These are phyloP conservation scores for Uria aalge DNA, from an alignment of 2,113 vertebrate genomes.

Conservation along the genomic window DNA sequence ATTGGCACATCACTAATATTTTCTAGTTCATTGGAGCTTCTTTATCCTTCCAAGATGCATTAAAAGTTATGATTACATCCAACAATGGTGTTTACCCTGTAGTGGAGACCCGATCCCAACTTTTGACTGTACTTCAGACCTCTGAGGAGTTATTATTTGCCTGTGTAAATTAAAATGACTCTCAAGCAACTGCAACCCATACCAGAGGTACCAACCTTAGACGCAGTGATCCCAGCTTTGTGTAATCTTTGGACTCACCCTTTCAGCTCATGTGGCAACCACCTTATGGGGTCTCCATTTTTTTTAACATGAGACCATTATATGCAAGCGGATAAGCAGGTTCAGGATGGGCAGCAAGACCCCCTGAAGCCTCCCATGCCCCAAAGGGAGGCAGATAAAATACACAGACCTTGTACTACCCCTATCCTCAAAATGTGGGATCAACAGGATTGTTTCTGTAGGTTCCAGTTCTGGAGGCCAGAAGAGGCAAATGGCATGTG, in stretches of 20 bases:
- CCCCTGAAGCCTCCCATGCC: not conserved
- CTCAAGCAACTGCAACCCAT: not conserved
- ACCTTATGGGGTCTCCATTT: not conserved
- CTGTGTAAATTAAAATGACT: not conserved
- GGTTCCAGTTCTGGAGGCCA: not conserved
- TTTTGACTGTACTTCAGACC: not conserved
- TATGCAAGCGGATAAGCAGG: not conserved
- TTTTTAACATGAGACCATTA: not conserved
- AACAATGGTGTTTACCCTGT: not conserved
- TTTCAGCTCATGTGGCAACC: not conserved
- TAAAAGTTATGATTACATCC: not conserved
- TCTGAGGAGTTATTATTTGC: not conserved
- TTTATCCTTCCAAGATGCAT: conserved; percentile 1
- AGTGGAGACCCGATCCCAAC: not conserved
- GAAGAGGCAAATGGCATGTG: not conserved
- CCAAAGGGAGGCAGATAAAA: not conserved
- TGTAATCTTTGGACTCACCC: not conserved
- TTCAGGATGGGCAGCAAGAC: not conserved
- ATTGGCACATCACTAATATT: not conserved
- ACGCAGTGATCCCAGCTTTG: not conserved
- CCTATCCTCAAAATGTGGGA: not conserved
- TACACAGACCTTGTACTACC: not conserved
- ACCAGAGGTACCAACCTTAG: not conserved
- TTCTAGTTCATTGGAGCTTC: not conserved
- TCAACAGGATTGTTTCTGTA: not conserved